phyloP scores from a whole-genome alignment of 2,113 vertebrate species.

The Coracopsis vasa region DNA sequence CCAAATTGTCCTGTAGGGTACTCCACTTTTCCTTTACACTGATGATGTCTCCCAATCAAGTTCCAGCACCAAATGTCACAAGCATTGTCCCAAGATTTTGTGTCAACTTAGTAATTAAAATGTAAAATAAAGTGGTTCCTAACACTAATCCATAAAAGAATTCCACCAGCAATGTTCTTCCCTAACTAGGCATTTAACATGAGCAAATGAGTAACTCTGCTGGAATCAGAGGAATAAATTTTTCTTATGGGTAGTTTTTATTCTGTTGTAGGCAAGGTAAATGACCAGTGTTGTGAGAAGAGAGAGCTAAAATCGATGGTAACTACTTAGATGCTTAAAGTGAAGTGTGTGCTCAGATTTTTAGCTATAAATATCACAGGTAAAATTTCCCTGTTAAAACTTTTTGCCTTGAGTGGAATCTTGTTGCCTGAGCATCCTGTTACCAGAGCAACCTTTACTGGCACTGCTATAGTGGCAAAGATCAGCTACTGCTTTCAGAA shows the following conservation, averaged over 20 bases:
- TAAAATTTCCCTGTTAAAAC: background rate
- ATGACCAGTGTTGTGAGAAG: background rate
- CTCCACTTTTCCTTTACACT: background rate
- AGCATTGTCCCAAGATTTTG: background rate
- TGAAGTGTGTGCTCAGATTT: background rate
- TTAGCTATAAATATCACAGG: background rate
- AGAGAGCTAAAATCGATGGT: background rate
- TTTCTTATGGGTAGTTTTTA: background rate
- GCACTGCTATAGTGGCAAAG: background rate
- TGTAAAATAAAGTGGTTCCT: background rate
- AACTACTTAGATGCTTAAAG: background rate
- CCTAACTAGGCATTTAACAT: background rate
- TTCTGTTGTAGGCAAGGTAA: background rate
- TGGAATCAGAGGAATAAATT: background rate
- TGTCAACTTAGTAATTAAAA: background rate
- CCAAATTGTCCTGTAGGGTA: background rate
- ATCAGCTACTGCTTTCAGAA: background rate
- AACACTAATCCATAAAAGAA: background rate
- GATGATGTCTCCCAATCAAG: background rate
- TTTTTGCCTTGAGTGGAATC: background rate
- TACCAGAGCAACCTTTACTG: slow-evolving; percentile 44
- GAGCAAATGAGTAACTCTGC: background rate
- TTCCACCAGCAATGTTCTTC: background rate
- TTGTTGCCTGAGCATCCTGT: slow-evolving; percentile 23
- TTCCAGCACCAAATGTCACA: background rate